Percentiles rank a stretch among this genome's conserved stretches.
phyloP scores from a whole-genome alignment of 2,888 invertebrate species.

The Lacanobia wlatinum region DNA sequence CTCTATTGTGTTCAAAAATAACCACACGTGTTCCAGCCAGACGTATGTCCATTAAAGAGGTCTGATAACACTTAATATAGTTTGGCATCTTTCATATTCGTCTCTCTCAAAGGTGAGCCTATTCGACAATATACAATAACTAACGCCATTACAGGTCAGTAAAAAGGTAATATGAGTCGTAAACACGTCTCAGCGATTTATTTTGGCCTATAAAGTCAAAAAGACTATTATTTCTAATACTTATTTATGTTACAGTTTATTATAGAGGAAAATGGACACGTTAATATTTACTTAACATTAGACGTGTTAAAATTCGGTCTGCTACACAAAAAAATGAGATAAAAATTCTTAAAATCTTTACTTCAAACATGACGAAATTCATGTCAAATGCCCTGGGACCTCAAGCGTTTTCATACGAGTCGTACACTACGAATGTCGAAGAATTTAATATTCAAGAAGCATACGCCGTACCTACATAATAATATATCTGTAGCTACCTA shows the following conservation, averaged over 20 bases:
- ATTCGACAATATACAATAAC: slow-evolving; percentile 45
- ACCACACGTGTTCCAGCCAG: slow-evolving; percentile 7
- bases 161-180: slow-evolving; percentile 48
- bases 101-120: slow-evolving; percentile 31
- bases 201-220: slow-evolving; percentile 41
- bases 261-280: not conserved
- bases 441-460: slow-evolving; percentile 11
- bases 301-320: not conserved
- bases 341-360: not conserved
- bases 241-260: slow-evolving; percentile 46
- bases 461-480: not conserved
- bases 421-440: slow-evolving; percentile 4
- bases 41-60: slow-evolving; percentile 25
- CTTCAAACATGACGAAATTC: not conserved
- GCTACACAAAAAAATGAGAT: not conserved
- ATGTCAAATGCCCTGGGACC: slow-evolving; percentile 8
- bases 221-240: slow-evolving; percentile 32
- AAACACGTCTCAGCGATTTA: slow-evolving; percentile 53
- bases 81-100: slow-evolving; percentile 5
- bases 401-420: not conserved
- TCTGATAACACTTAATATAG: slow-evolving; percentile 14
- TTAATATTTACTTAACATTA: slow-evolving; percentile 4
- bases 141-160: slow-evolving; percentile 25
- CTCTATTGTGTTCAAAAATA: slow-evolving; percentile 43
- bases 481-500: not conserved